These are phyloP conservation scores for Zaprionus taronus DNA, from an alignment of 1,140 invertebrate genomes.

Conservation along the genomic window DNA sequence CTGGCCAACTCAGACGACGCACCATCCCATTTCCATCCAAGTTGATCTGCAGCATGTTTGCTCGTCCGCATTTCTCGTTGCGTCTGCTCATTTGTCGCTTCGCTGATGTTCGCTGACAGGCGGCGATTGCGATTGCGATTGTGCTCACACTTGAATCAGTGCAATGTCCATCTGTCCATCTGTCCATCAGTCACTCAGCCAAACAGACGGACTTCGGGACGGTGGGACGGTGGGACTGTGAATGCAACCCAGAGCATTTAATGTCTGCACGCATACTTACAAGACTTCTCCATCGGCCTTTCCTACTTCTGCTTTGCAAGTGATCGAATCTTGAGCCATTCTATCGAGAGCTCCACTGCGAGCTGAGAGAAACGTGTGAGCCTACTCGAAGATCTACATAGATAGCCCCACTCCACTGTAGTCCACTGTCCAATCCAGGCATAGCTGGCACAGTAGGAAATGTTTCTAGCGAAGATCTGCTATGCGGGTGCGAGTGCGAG, in stretches of 20 bases:
- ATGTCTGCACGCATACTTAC: slow-evolving; percentile 39
- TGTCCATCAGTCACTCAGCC: slow-evolving; percentile 12
- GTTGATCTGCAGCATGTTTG: slow-evolving; percentile 53
- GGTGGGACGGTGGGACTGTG: not conserved
- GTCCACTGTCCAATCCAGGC: not conserved
- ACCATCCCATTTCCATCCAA: slow-evolving; percentile 44
- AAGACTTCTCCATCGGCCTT: slow-evolving; percentile 33
- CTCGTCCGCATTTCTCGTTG: slow-evolving; percentile 49
- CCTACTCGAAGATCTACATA: slow-evolving; percentile 28
- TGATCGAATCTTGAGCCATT: slow-evolving; percentile 37
- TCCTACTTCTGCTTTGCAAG: slow-evolving; percentile 18
- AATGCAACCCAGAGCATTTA: slow-evolving; percentile 34
- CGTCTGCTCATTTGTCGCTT: slow-evolving; percentile 77
- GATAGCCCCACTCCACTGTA: slow-evolving; percentile 27
- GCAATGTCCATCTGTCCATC: slow-evolving; percentile 37
- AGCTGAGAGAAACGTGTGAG: slow-evolving; percentile 24
- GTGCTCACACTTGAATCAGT: slow-evolving; percentile 53
- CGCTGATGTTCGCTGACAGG: slow-evolving; percentile 58
- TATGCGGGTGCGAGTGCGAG: slow-evolving; percentile 45
- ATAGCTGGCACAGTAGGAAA: not conserved
- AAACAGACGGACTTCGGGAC: not conserved
- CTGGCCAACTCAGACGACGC: not conserved
- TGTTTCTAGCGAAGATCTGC: slow-evolving; percentile 6
- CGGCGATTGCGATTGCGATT: slow-evolving; percentile 38
- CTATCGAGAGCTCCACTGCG: slow-evolving; percentile 9